These are phyloP conservation scores for Simalia tracyae DNA, from an alignment of 2,797 vertebrate genomes.

Conservation along the genomic window DNA sequence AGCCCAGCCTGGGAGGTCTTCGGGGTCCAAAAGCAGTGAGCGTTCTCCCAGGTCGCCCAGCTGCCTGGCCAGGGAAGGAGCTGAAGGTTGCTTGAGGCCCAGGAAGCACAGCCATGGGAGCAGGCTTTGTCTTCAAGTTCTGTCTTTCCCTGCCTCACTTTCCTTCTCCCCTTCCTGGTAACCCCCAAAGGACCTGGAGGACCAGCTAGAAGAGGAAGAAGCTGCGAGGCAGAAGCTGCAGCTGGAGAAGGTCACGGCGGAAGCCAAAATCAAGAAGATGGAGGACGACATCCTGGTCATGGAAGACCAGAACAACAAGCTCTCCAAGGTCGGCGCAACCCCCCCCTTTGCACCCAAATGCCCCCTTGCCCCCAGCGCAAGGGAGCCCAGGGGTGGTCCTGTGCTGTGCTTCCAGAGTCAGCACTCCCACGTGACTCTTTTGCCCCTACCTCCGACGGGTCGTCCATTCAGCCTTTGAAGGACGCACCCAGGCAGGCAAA, in stretches of 20 bases:
- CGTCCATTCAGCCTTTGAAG: background rate
- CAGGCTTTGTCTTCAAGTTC: background rate
- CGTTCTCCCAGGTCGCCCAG: background rate
- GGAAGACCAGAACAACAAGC: constrained; percentile 95
- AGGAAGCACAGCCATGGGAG: background rate
- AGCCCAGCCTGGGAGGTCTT: background rate
- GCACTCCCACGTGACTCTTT: background rate
- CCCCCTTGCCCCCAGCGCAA: background rate
- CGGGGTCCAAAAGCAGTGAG: background rate
- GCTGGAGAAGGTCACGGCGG: constrained; percentile 91
- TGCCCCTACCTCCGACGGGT: background rate
- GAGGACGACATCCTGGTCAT: constrained; percentile 92
- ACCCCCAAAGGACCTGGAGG: constrained; percentile 86
- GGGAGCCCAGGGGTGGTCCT: background rate
- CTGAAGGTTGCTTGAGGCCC: background rate
- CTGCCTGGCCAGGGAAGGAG: background rate
- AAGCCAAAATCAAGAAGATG: constrained; percentile 95
- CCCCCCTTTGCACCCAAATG: background rate
- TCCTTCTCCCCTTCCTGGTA: background rate
- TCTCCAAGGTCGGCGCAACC: constrained; percentile 79
- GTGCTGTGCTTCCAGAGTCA: too few relatives aligned
- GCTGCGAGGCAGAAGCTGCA: constrained; percentile 93
- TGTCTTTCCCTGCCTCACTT: background rate
- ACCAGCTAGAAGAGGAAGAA: constrained; percentile 94
- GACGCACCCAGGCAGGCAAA: background rate